Conservation (phyloP, 2,113 vertebrate species). For the Colossoma macropomum region DNA sequence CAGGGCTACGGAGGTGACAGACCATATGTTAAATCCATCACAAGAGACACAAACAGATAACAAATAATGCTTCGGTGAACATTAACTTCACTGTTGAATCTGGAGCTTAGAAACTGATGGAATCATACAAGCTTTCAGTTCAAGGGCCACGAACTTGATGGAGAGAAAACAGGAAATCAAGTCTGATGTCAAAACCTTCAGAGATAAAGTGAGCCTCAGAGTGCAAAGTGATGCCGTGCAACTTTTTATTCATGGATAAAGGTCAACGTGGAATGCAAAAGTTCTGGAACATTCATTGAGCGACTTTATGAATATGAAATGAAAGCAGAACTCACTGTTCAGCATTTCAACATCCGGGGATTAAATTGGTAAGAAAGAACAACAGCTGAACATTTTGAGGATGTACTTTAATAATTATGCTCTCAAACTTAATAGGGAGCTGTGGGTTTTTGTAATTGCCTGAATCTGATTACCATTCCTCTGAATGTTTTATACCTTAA, state of each 20-base stretch:
- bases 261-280: not conserved
- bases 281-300: not conserved
- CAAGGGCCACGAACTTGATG: conserved; percentile 9
- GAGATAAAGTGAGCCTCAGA: not conserved
- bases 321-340: not conserved
- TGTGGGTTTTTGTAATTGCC: not conserved
- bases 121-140: not conserved
- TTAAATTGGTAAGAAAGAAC: not conserved
- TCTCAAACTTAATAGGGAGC: not conserved
- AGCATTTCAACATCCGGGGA: not conserved
- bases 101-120: not conserved
- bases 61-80: conserved; percentile 8
- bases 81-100: not conserved
- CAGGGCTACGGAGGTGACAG: conserved; percentile 30
- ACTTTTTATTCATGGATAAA: not conserved
- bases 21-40: conserved; percentile 48
- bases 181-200: not conserved
- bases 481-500: not conserved
- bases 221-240: not conserved
- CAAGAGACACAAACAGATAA: conserved; percentile 32
- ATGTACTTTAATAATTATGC: conserved; percentile 1
- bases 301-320: conserved; percentile 1
- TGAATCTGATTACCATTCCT: not conserved
- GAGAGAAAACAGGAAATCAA: not conserved
- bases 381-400: conserved; percentile 14